phyloP scores from a whole-genome alignment of 2,797 vertebrate genomes.

The Paedocypris micromegethes region DNA sequence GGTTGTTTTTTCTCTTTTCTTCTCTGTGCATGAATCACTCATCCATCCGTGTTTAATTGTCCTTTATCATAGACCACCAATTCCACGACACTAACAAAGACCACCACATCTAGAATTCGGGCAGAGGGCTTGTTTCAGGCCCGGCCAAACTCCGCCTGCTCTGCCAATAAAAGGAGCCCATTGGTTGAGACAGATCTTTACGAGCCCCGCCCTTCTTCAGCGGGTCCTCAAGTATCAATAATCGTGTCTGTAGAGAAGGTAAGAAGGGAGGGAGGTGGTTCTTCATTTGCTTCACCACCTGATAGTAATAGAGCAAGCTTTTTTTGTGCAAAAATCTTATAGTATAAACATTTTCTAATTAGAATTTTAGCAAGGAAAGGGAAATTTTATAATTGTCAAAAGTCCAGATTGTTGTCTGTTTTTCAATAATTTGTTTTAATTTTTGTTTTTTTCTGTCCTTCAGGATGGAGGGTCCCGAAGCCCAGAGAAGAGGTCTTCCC shows the following conservation, averaged over 20 bases:
- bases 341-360: too few species aligned
- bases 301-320: too few species aligned
- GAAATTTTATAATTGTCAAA: too few species aligned
- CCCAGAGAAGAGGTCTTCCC: slow-evolving; percentile 86
- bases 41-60: slow-evolving; percentile 42
- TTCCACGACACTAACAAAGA: slow-evolving; percentile 81
- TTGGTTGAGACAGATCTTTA: slow-evolving; percentile 65
- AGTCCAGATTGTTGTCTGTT: too few species aligned
- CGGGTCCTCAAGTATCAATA: slow-evolving; percentile 65
- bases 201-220: slow-evolving; percentile 67
- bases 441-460: slow-evolving; percentile 7
- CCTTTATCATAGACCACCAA: slow-evolving; percentile 69
- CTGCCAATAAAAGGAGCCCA: slow-evolving; percentile 62
- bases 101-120: slow-evolving; percentile 77
- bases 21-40: slow-evolving; percentile 38
- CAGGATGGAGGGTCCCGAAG: slow-evolving; percentile 88
- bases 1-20: slow-evolving; percentile 40
- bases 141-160: slow-evolving; percentile 70
- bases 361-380: too few species aligned
- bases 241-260: slow-evolving; percentile 58
- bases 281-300: neutral
- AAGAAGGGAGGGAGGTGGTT: slow-evolving; percentile 42
- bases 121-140: slow-evolving; percentile 63
- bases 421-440: too few species aligned
- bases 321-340: too few species aligned